Evolutionary conservation across 2,113 vertebrate genomes (phyloP).

Genomic region (Egretta garzetta): DNA sequence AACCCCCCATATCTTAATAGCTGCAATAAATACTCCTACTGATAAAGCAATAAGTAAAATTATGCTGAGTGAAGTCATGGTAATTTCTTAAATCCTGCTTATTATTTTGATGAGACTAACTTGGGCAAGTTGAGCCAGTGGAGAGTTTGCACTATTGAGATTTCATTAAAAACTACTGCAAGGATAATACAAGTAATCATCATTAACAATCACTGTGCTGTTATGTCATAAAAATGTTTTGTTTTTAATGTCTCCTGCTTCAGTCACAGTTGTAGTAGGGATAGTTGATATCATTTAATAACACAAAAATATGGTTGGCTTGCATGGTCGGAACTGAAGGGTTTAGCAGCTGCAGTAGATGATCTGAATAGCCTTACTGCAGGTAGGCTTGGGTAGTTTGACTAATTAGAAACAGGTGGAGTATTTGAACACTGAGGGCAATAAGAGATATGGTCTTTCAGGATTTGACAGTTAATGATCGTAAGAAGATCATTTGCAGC

Average conservation of each 20-base stretch:
- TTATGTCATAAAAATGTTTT: neutral
- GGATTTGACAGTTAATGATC: conserved; percentile 60
- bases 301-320: neutral
- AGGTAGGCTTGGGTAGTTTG: conserved; percentile 36
- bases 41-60: neutral
- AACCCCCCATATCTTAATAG: neutral
- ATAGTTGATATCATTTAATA: neutral
- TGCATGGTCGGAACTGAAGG: neutral
- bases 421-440: conserved; percentile 62
- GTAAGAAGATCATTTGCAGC: conserved; percentile 67
- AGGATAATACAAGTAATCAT: neutral
- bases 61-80: neutral
- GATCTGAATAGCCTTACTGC: neutral
- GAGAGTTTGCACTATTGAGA: neutral
- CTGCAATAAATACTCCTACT: neutral
- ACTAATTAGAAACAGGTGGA: conserved; percentile 74
- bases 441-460: conserved; percentile 32
- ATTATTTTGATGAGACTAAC: neutral
- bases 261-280: neutral
- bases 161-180: neutral
- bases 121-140: neutral
- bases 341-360: neutral
- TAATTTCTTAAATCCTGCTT: neutral
- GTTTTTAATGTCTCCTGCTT: neutral
- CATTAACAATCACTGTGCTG: neutral